Conservation (phyloP, 2,888 invertebrate species). For the Xestia xanthographa region DNA sequence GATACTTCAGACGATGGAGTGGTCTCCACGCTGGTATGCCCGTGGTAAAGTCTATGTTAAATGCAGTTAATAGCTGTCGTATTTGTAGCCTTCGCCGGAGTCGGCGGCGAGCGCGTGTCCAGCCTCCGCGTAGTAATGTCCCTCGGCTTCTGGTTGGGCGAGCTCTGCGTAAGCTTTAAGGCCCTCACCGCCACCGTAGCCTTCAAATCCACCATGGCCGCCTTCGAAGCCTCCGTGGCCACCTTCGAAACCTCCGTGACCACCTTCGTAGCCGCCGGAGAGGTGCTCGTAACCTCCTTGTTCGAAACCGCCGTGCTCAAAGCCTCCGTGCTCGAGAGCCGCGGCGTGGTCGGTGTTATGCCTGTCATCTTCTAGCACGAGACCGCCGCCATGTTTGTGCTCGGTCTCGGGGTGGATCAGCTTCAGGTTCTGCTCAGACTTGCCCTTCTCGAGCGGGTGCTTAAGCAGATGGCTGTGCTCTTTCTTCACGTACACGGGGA, state of each 20-base stretch:
- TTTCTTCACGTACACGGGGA: constrained; percentile 93
- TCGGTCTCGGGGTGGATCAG: constrained; percentile 91
- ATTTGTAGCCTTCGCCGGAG: constrained; percentile 84
- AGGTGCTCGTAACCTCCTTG: constrained; percentile 67
- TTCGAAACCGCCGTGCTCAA: constrained; percentile 71
- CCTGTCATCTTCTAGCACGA: constrained; percentile 91
- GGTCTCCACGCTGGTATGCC: constrained; percentile 73
- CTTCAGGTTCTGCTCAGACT: constrained; percentile 91
- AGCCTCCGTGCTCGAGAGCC: constrained; percentile 75
- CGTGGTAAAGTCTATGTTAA: constrained; percentile 68
- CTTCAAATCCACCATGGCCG: constrained; percentile 72
- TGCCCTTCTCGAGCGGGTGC: constrained; percentile 92
- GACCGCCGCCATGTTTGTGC: constrained; percentile 90
- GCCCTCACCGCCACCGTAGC: constrained; percentile 82
- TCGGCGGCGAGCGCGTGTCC: constrained; percentile 77
- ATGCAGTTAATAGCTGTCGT: constrained; percentile 82
- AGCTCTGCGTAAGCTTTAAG: constrained; percentile 83
- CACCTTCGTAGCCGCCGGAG: constrained; percentile 69
- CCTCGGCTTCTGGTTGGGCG: constrained; percentile 78
- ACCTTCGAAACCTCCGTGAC: constrained; percentile 72
- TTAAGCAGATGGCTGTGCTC: constrained; percentile 92
- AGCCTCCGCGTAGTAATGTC: constrained; percentile 79
- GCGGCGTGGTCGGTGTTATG: constrained; percentile 81
- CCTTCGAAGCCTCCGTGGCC: constrained; percentile 64
- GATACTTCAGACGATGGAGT: constrained; percentile 73